phyloP scores from a whole-genome alignment of 2,113 vertebrate genomes.

The Puffinus mauretanicus region DNA sequence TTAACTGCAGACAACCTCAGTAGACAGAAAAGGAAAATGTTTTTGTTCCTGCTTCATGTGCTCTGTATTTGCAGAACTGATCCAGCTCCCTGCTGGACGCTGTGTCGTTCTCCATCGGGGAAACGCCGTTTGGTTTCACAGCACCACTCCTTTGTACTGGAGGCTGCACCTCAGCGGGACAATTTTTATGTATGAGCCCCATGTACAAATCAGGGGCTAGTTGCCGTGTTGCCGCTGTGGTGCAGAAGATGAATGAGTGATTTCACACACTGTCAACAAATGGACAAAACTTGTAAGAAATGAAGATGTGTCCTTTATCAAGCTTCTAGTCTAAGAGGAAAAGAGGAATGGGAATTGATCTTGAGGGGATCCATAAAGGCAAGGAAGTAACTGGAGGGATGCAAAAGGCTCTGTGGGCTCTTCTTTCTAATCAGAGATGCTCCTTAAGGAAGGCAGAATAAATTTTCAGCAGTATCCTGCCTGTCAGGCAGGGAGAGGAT shows the following conservation, averaged over 20 bases:
- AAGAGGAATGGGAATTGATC: background rate
- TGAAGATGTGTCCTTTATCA: background rate
- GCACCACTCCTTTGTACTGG: background rate
- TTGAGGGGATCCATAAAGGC: background rate
- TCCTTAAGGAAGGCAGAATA: background rate
- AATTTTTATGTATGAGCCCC: background rate
- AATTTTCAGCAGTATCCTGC: background rate
- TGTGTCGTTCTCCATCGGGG: too few relatives aligned
- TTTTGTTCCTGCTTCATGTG: background rate
- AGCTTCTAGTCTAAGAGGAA: background rate
- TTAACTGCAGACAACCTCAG: background rate
- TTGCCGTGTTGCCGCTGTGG: background rate
- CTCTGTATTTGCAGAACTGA: background rate
- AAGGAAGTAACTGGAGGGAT: background rate
- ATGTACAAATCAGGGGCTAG: too few relatives aligned
- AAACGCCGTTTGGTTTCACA: background rate
- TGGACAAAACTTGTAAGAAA: background rate
- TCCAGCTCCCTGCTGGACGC: background rate
- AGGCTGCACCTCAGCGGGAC: background rate
- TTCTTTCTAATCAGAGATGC: background rate
- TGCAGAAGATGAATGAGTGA: background rate
- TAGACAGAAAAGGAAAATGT: background rate
- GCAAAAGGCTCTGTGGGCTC: background rate
- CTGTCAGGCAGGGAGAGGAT: background rate
- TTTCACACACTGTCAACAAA: background rate